phyloP scores from a whole-genome alignment of 2,888 invertebrate genomes.

The Exephanes ischioxanthus region DNA sequence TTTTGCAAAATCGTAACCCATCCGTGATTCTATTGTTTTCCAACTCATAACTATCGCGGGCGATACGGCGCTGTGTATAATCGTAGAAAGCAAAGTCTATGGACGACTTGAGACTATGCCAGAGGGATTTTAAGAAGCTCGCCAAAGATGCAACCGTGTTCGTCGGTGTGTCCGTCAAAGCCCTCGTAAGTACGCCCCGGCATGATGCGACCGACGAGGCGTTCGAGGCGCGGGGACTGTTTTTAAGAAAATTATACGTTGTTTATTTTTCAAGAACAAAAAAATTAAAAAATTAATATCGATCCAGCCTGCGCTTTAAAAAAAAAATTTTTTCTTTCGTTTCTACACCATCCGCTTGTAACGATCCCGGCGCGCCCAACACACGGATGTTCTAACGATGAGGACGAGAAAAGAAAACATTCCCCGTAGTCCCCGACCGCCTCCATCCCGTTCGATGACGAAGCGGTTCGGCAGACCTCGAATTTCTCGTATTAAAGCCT shows the following conservation, averaged over 20 bases:
- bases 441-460: conserved; percentile 59
- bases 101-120: conserved; percentile 85
- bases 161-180: conserved; percentile 88
- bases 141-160: conserved; percentile 84
- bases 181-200: conserved; percentile 87
- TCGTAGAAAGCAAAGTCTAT: conserved; percentile 87
- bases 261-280: neutral
- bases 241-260: conserved; percentile 6
- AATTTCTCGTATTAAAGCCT: neutral
- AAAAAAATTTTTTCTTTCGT: conserved; percentile 14
- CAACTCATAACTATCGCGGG: conserved; percentile 64
- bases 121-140: conserved; percentile 80
- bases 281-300: conserved; percentile 14
- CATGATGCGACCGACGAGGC: conserved; percentile 51
- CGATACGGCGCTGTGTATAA: conserved; percentile 64
- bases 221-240: conserved; percentile 57
- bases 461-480: conserved; percentile 67
- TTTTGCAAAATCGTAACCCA: neutral
- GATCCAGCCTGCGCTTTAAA: conserved; percentile 17
- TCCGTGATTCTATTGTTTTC: conserved; percentile 38
- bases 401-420: conserved; percentile 57
- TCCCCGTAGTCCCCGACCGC: conserved; percentile 69
- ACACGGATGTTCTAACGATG: neutral
- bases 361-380: conserved; percentile 24
- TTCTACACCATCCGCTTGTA: conserved; percentile 32